Conservation (phyloP, 2,113 vertebrate genomes). For the Drymodes brunneopygia region DNA sequence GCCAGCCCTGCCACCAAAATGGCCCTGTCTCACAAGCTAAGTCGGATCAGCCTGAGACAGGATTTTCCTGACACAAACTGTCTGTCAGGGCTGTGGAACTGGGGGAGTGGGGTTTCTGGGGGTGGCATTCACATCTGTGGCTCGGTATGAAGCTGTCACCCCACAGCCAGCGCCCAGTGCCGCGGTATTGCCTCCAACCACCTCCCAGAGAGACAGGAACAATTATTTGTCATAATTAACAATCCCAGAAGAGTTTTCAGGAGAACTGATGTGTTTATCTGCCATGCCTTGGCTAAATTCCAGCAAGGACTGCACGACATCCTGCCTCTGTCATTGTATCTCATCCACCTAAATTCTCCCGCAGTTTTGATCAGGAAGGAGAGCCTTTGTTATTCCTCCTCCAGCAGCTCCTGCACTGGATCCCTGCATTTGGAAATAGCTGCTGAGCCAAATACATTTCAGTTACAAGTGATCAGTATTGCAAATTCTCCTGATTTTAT, state of each 20-base stretch:
- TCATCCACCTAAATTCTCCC: not conserved
- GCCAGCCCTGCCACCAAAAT: conserved; percentile 58
- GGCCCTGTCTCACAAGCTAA: conserved; percentile 55
- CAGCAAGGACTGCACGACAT: not conserved
- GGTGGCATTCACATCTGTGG: not conserved
- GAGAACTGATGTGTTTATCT: conserved; percentile 29
- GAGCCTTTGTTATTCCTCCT: not conserved
- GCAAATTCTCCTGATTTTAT: not conserved
- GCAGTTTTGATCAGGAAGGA: not conserved
- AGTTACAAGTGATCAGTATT: not conserved
- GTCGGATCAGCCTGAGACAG: conserved; percentile 62
- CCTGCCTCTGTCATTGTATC: not conserved
- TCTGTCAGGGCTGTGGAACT: conserved; percentile 18
- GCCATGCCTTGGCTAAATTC: conserved; percentile 2
- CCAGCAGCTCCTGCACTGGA: not conserved
- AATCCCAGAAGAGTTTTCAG: not conserved
- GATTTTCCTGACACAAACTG: conserved; percentile 57
- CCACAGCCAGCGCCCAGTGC: not conserved
- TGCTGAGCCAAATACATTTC: not conserved
- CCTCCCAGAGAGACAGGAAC: not conserved
- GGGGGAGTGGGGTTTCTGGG: not conserved
- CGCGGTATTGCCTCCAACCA: rapidly evolving
- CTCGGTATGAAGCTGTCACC: not conserved
- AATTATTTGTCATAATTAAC: conserved; percentile 2
- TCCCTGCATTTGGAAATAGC: not conserved